phyloP scores from a whole-genome alignment of 2,797 vertebrate genomes.

The Merluccius polli region DNA sequence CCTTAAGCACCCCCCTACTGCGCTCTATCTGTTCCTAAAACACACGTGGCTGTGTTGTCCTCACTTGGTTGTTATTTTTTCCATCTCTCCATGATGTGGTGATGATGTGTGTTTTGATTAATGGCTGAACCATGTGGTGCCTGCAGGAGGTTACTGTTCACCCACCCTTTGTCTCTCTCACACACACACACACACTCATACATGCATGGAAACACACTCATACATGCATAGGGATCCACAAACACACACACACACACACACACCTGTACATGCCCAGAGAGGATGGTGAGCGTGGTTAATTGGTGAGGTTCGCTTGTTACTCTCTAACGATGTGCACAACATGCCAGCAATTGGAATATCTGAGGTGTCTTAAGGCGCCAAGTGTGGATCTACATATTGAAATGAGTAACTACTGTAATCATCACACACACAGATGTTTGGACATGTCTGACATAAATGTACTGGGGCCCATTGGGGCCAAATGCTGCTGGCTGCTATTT shows the following conservation, averaged over 20 bases:
- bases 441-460: not conserved
- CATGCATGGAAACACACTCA: not conserved
- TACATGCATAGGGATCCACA: not conserved
- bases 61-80: conserved; percentile 15
- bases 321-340: conserved; percentile 28
- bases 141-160: conserved; percentile 52
- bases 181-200: conserved; percentile 7
- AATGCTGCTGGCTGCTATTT: too few species aligned
- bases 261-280: not conserved
- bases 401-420: conserved; percentile 41
- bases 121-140: conserved; percentile 41
- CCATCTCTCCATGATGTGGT: conserved; percentile 23
- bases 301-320: conserved; percentile 31
- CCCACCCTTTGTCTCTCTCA: conserved; percentile 11
- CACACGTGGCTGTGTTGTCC: conserved; percentile 14
- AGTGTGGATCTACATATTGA: conserved; percentile 15
- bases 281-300: conserved; percentile 26
- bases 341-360: not conserved
- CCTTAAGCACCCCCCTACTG: not conserved
- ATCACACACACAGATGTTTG: conserved; percentile 21
- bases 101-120: conserved; percentile 39
- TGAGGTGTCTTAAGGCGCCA: not conserved
- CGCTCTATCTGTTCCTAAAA: conserved; percentile 18
- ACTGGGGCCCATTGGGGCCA: not conserved
- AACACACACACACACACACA: conserved; percentile 7